Conservation (phyloP, 2,888 invertebrate genomes). For the Digitonthophagus gazella region DNA sequence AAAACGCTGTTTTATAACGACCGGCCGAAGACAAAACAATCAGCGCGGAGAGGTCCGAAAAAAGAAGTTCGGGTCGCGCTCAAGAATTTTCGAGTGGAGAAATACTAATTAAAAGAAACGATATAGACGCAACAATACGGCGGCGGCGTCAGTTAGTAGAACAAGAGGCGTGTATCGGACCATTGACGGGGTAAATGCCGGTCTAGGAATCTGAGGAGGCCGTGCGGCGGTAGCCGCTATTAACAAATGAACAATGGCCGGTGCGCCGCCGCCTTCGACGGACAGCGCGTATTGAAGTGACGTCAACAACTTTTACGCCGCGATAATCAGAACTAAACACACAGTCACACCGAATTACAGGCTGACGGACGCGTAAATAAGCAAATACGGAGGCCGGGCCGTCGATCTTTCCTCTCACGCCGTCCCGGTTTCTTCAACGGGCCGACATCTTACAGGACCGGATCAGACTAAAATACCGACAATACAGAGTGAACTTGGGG, state of each 20-base stretch:
- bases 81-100: too few species aligned
- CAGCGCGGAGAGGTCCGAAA: conserved; percentile 13
- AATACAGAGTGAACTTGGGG: too few species aligned
- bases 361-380: conserved; percentile 33
- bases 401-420: not conserved
- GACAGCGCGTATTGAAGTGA: conserved; percentile 38
- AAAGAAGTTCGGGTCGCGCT: not conserved
- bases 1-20: conserved; percentile 32
- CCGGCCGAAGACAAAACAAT: conserved; percentile 38
- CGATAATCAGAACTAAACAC: conserved; percentile 33
- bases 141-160: conserved; percentile 23
- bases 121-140: conserved; percentile 17
- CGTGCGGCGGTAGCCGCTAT: conserved; percentile 34
- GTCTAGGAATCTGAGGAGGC: conserved; percentile 27
- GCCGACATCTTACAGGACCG: too few species aligned
- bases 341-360: conserved; percentile 36
- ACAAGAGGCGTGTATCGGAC: conserved; percentile 27
- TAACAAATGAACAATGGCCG: conserved; percentile 35
- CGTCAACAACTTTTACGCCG: conserved; percentile 34
- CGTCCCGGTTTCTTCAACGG: not conserved
- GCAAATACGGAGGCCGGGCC: conserved; percentile 32
- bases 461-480: too few species aligned
- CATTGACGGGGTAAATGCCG: conserved; percentile 28
- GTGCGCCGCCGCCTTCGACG: conserved; percentile 31
- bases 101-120: not conserved